phyloP scores from a whole-genome alignment of 2,888 invertebrate genomes.

The Aspidiotus destructor region DNA sequence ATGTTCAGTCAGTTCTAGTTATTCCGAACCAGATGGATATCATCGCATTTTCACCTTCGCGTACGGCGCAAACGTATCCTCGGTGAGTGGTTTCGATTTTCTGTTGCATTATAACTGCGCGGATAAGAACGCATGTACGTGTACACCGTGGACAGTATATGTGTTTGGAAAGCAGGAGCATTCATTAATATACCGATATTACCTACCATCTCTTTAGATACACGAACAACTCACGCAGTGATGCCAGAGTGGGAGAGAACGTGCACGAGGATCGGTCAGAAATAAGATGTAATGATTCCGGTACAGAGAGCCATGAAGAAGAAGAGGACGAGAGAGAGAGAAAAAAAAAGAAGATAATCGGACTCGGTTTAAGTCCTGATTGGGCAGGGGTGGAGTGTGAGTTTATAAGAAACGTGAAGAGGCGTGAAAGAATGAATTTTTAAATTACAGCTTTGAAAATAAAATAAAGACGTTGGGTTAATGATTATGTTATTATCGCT shows the following conservation, averaged over 20 bases:
- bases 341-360: constrained; percentile 23
- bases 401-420: constrained; percentile 32
- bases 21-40: too few species aligned
- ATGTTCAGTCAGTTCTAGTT: too few species aligned
- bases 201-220: not conserved
- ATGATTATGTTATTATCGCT: constrained; percentile 32
- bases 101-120: too few species aligned
- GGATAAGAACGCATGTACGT: too few species aligned
- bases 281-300: constrained; percentile 30
- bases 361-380: constrained; percentile 30
- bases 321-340: too few species aligned
- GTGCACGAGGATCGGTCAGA: constrained; percentile 24
- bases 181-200: not conserved
- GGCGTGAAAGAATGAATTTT: constrained; percentile 33
- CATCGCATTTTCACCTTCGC: too few species aligned
- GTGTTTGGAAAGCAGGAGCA: not conserved
- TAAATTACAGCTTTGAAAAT: constrained; percentile 32
- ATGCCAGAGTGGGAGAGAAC: constrained; percentile 7
- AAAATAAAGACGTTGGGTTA: constrained; percentile 32
- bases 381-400: constrained; percentile 31
- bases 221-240: not conserved
- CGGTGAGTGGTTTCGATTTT: too few species aligned
- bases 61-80: too few species aligned
- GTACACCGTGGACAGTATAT: too few species aligned
- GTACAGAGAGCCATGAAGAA: not conserved